These are phyloP conservation scores for Theocolax elegans DNA, from an alignment of 1,140 invertebrate species.

Conservation along the genomic window DNA sequence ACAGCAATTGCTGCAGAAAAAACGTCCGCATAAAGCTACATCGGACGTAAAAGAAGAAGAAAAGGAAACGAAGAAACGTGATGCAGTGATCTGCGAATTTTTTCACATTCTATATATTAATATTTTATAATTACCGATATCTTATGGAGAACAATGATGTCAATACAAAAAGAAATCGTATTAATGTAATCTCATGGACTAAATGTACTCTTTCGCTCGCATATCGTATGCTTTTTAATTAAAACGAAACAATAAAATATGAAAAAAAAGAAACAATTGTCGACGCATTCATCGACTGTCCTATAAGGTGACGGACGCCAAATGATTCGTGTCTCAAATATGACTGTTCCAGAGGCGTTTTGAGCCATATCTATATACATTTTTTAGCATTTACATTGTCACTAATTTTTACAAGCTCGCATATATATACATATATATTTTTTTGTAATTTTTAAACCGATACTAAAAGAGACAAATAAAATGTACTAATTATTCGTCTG, in stretches of 20 bases:
- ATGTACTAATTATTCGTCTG: too few species aligned
- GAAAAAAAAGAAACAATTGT: constrained; percentile 16
- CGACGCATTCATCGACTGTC: constrained; percentile 37
- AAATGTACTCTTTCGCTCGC: constrained; percentile 45
- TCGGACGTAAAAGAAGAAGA: constrained; percentile 36
- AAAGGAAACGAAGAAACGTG: constrained; percentile 40
- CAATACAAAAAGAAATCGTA: constrained; percentile 47
- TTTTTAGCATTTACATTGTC: constrained; percentile 12
- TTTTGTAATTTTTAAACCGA: constrained; percentile 24
- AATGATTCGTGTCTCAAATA: constrained; percentile 27
- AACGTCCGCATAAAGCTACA: constrained; percentile 49
- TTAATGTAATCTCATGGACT: constrained; percentile 51
- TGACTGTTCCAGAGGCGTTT: constrained; percentile 40
- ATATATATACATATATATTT: too few species aligned
- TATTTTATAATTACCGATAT: constrained; percentile 60
- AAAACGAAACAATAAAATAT: constrained; percentile 40
- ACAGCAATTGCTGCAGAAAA: constrained; percentile 57
- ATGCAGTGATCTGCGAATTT: constrained; percentile 51
- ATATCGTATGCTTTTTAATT: constrained; percentile 47
- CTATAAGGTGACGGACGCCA: constrained; percentile 33
- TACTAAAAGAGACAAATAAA: neutral
- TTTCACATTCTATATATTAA: constrained; percentile 62
- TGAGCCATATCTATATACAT: constrained; percentile 5
- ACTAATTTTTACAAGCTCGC: constrained; percentile 28
- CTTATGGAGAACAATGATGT: constrained; percentile 50